phyloP scores from a whole-genome alignment of 2,113 vertebrate species.

The Pseudolaguvia tuberculata region DNA sequence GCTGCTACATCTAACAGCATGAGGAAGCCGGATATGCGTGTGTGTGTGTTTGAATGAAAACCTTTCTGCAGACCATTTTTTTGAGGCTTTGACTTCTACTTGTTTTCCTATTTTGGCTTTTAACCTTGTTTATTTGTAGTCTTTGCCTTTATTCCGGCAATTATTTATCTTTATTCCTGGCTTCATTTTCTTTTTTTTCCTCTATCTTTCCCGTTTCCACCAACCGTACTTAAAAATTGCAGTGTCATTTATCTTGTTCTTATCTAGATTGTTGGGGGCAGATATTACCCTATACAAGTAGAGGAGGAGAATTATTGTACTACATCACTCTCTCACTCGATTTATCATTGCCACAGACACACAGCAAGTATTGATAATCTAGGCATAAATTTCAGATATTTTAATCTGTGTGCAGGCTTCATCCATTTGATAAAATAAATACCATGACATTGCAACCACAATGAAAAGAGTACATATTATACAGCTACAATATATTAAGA shows the following conservation, averaged over 20 bases:
- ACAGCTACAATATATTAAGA: neutral
- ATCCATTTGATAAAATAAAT: neutral
- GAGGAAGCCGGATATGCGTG: neutral
- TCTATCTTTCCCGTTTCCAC: neutral
- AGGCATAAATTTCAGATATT: constrained; percentile 1
- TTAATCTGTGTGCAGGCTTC: neutral
- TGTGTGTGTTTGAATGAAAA: neutral
- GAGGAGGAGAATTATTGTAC: constrained; percentile 36
- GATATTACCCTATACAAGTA: constrained; percentile 38
- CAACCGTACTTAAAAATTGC: constrained; percentile 18
- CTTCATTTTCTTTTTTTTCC: constrained; percentile 17
- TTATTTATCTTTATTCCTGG: constrained; percentile 5
- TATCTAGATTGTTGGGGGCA: constrained; percentile 43
- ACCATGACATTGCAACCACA: neutral
- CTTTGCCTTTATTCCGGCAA: neutral
- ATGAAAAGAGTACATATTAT: neutral
- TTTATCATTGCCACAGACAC: neutral
- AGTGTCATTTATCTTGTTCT: constrained; percentile 44
- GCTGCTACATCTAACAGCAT: constrained; percentile 34
- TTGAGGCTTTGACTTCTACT: constrained; percentile 19
- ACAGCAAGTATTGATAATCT: constrained; percentile 7
- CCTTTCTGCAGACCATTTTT: constrained; percentile 22
- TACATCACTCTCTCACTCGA: constrained; percentile 5
- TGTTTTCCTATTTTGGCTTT: constrained; percentile 26
- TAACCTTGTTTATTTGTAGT: constrained; percentile 37